Percentiles rank a stretch among this genome's conserved stretches.
Conservation (phyloP, 2,797 vertebrate genomes). For the Manis pentadactyla region DNA sequence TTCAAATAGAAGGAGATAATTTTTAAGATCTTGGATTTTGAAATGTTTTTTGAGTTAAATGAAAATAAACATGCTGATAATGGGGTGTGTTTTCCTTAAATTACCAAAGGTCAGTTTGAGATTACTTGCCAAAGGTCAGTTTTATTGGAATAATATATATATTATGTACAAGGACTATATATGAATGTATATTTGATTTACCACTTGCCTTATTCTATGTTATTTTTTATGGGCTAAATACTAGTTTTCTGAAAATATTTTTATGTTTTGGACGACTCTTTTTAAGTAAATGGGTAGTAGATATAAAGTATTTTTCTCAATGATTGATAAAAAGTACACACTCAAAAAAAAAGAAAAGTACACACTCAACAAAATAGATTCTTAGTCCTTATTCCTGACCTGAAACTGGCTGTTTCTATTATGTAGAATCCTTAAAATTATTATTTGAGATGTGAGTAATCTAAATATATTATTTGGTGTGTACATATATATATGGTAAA, state of each 20-base stretch:
- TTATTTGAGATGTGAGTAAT: background rate
- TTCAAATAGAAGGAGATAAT: background rate
- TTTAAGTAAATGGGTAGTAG: background rate
- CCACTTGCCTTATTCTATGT: background rate
- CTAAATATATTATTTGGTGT: background rate
- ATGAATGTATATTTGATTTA: background rate
- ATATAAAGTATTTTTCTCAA: background rate
- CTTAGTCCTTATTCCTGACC: background rate
- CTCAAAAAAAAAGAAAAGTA: background rate
- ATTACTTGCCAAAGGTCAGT: background rate
- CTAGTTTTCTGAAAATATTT: background rate
- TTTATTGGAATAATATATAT: background rate
- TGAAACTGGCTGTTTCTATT: background rate
- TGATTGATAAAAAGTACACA: background rate
- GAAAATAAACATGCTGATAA: background rate
- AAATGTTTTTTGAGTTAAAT: conserved; percentile 14
- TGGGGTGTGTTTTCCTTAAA: background rate
- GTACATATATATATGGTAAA: background rate
- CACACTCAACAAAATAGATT: background rate
- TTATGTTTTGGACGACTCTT: background rate
- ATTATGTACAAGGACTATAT: background rate
- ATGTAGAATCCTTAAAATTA: background rate
- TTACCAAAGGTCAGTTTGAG: background rate
- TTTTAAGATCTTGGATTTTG: background rate
- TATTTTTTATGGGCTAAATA: background rate